Percentiles rank a stretch among this genome's conserved stretches.
phyloP scores from a whole-genome alignment of 2,797 vertebrate species.

The Myripristis jacobus region DNA sequence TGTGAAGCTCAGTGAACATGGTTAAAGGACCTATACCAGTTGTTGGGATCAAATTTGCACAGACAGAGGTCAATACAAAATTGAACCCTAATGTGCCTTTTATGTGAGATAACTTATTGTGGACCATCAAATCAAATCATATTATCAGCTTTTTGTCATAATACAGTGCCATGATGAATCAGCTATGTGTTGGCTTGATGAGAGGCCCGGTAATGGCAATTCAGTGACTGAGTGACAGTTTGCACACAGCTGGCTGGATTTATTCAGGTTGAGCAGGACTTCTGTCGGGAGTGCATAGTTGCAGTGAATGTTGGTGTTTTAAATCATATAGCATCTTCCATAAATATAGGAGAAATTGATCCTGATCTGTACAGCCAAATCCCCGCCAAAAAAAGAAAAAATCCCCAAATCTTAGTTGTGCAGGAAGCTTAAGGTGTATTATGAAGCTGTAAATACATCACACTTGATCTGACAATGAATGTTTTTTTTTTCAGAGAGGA shows the following conservation, averaged over 20 bases:
- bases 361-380: too few relatives aligned
- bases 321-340: too few relatives aligned
- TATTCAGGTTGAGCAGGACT: slow-evolving; percentile 8
- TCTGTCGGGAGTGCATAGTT: slow-evolving; percentile 21
- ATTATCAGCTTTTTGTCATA: background rate
- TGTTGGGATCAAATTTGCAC: background rate
- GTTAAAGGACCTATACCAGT: background rate
- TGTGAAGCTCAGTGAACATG: background rate
- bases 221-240: background rate
- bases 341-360: too few relatives aligned
- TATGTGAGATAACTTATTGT: background rate
- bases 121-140: background rate
- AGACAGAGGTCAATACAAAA: background rate
- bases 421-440: too few relatives aligned
- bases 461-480: background rate
- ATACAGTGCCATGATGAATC: too few relatives aligned
- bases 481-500: background rate
- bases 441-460: slow-evolving; percentile 2
- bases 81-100: background rate
- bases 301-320: too few relatives aligned
- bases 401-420: too few relatives aligned
- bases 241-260: slow-evolving; percentile 16
- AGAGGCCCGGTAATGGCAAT: too few relatives aligned
- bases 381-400: too few relatives aligned
- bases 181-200: too few relatives aligned